Evolutionary conservation across 92 coral and sea anemone genomes (phyloP).

Genomic region (Parazoanthus swiftii): DNA sequence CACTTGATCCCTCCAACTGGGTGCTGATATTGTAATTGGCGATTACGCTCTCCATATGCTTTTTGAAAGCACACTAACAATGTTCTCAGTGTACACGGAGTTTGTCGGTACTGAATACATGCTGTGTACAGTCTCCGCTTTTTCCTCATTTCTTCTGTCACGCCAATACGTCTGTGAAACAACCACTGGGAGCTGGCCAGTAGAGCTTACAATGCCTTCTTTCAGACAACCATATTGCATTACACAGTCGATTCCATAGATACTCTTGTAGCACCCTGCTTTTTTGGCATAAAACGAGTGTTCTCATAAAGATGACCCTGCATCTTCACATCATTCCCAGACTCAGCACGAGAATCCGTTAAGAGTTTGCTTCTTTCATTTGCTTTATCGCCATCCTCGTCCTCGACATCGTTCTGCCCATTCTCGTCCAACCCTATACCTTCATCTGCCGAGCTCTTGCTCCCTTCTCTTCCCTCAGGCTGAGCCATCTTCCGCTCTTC

Average conservation of each 20-base stretch:
- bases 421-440: constrained; percentile 39
- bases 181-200: background rate
- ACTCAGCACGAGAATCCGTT: background rate
- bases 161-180: background rate
- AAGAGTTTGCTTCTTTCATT: constrained; percentile 25
- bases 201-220: background rate
- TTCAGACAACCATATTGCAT: background rate
- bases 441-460: constrained; percentile 41
- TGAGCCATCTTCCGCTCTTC: constrained; percentile 27
- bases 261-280: background rate
- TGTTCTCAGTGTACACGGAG: background rate
- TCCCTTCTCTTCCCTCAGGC: constrained; percentile 32
- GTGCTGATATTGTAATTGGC: too few relatives aligned
- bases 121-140: background rate
- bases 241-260: constrained; percentile 22
- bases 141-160: background rate
- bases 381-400: background rate
- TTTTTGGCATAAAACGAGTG: constrained; percentile 11
- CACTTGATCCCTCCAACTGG: background rate
- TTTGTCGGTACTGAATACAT: background rate
- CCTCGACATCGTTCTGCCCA: constrained; percentile 29
- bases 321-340: background rate
- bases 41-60: background rate
- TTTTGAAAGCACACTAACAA: background rate
- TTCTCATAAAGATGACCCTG: background rate